Base-by-base conservation (phyloP, 2,888 invertebrate genomes). In the Melinaea menophilus region DNA sequence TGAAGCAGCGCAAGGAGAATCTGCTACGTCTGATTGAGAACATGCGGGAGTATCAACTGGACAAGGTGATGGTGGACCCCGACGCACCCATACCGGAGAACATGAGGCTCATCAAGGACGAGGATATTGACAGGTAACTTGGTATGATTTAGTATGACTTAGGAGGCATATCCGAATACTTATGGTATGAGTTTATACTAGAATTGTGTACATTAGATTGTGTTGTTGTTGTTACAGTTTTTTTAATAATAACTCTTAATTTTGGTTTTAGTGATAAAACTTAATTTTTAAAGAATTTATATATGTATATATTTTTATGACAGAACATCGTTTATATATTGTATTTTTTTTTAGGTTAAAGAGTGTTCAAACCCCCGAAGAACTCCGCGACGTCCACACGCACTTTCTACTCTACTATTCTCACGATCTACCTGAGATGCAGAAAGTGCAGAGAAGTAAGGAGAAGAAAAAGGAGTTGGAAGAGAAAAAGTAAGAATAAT, bases 321-420 rank as follows among this genome's bases (percentile, higher is more conserved):
- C 9, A 35, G 2, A 51, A 12, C 12, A 13, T 31, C 11, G 35
- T 37, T n/a, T 54, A 45, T 48, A 4, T 33, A 58, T 13, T 41
- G 37, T 5, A 58, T 59, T 47, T 64, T 64, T 7, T 58, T 58
- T 31, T 70, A 92, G 94, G 58, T 84, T 97, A 66, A 93, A 93
- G 70, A 92, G 88, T 59, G 95, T 96, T 0, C 95, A 97, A 79
- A 96, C 96, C 0, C 93, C 95, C 9, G 99, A 99, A 80, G 98
- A 99, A 80, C 85, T 99, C 0, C 95, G 96, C 65, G 99, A 99
- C 77, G 95, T 97, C 2, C 97, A 97, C 84, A 94, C 96, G 71
- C 98, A 99, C 78, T 99, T 99, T 82, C 92, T 97, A 70, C 88
- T 99, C 22, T 97, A 99, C 84, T 99, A 99, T 80, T 95, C 96